Evolutionary conservation across 2,113 vertebrate species (phyloP).

Genomic region (Taurulus bubalis): DNA sequence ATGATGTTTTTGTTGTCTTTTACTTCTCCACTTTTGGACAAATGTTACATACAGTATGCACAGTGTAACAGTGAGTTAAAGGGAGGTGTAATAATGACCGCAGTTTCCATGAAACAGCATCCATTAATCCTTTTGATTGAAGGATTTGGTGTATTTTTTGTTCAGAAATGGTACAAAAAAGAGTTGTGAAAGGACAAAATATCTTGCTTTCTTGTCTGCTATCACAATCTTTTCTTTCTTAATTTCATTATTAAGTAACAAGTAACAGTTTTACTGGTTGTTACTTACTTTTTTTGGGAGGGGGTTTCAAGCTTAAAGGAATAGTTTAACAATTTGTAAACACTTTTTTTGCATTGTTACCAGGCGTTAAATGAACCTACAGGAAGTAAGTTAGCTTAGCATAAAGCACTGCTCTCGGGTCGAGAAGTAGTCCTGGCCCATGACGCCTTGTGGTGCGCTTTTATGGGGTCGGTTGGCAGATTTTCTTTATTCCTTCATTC

Average conservation of each 20-base stretch:
- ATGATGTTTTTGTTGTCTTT: not conserved
- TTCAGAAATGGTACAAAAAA: not conserved
- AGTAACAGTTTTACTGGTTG: no score
- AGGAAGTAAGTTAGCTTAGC: not conserved
- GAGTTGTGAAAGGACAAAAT: no score
- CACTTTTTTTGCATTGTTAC: not conserved
- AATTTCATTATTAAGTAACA: no score
- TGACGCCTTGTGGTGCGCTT: not conserved
- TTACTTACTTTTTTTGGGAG: not conserved
- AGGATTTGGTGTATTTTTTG: not conserved
- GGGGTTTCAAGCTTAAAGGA: not conserved
- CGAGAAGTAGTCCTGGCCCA: not conserved
- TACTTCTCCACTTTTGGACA: no score
- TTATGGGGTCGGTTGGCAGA: not conserved
- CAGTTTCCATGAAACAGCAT: not conserved
- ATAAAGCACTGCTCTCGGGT: not conserved
- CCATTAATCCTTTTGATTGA: not conserved
- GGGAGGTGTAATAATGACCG: not conserved
- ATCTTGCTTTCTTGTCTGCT: no score
- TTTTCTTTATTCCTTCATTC: not conserved
- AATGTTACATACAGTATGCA: not conserved
- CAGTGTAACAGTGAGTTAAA: not conserved
- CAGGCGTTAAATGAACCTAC: not conserved
- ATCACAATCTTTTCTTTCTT: no score
- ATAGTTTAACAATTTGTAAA: not conserved